A percentile compares a stretch with the other conserved stretches of the same genome.
Evolutionary conservation across 2,797 vertebrate genomes (phyloP).

Genomic region (Anniella stebbinsi): DNA sequence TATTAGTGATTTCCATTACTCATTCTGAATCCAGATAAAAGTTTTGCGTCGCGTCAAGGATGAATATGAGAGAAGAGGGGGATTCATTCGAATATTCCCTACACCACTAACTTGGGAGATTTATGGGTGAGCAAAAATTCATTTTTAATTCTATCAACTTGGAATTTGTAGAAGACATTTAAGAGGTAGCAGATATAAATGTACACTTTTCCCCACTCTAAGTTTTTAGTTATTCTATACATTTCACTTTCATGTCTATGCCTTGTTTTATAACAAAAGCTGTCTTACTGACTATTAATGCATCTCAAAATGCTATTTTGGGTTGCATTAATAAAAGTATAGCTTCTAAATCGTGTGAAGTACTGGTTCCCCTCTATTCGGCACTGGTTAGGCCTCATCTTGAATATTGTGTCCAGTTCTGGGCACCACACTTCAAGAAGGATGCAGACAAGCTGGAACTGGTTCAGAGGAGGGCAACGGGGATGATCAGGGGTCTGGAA

Average conservation of each 20-base stretch:
- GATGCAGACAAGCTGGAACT: too few species aligned
- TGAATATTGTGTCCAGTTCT: too few species aligned
- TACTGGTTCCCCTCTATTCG: too few species aligned
- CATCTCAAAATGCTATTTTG: too few species aligned
- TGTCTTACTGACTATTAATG: background rate
- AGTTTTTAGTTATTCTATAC: background rate
- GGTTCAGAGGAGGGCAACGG: too few species aligned
- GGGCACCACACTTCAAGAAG: too few species aligned
- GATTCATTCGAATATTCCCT: constrained; percentile 96
- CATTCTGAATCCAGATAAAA: constrained; percentile 83
- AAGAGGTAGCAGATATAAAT: background rate
- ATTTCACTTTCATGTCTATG: background rate
- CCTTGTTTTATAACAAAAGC: background rate
- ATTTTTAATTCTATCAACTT: constrained; percentile 11
- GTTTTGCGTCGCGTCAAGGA: constrained; percentile 91
- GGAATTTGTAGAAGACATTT: background rate
- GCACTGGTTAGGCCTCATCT: too few species aligned
- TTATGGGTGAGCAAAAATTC: constrained; percentile 85
- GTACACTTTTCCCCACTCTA: background rate
- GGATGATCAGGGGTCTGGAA: too few species aligned
- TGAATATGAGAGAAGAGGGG: constrained; percentile 92
- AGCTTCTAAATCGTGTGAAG: too few species aligned
- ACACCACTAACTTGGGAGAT: constrained; percentile 92
- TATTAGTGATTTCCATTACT: constrained; percentile 13
- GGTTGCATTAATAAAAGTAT: too few species aligned